A percentile compares a stretch with the other conserved stretches of the same genome.
phyloP scores from a whole-genome alignment of 2,888 invertebrate species.

The Pseudanteris insignis region DNA sequence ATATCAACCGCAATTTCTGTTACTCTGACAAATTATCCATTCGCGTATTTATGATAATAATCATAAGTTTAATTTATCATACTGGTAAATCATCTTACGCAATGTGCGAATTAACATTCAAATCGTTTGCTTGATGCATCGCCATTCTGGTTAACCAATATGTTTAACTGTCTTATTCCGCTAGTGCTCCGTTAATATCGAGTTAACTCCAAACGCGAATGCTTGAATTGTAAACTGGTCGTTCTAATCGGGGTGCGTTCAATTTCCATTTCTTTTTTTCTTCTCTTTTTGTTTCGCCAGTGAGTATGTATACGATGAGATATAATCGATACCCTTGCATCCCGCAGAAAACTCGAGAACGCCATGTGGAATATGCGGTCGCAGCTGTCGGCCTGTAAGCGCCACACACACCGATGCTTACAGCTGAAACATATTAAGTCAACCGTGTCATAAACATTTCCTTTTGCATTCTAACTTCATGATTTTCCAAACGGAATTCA shows the following conservation, averaged over 20 bases:
- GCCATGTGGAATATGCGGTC: conserved; percentile 60
- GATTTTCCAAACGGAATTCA: too few relatives aligned
- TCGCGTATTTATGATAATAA: too few relatives aligned
- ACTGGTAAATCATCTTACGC: too few relatives aligned
- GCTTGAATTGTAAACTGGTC: not conserved
- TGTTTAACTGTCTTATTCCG: too few relatives aligned
- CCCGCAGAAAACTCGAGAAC: conserved; percentile 54
- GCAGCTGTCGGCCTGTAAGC: conserved; percentile 57
- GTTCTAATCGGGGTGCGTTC: conserved; percentile 17
- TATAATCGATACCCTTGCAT: conserved; percentile 59
- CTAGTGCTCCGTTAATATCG: too few relatives aligned
- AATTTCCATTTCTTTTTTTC: conserved; percentile 14
- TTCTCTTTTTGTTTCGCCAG: conserved; percentile 13
- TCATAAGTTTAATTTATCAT: too few relatives aligned
- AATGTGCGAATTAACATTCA: too few relatives aligned
- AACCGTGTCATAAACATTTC: conserved; percentile 19
- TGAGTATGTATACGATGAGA: conserved; percentile 50
- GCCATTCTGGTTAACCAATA: too few relatives aligned
- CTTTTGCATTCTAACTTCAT: conserved; percentile 24
- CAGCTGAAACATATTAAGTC: conserved; percentile 30
- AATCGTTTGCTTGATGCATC: too few relatives aligned
- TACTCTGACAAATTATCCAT: too few relatives aligned
- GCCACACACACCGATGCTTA: conserved; percentile 17
- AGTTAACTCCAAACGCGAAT: too few relatives aligned
- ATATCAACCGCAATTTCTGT: too few relatives aligned